Percentiles rank a stretch among this genome's conserved stretches.
These are phyloP conservation scores for Theocolax elegans DNA, from an alignment of 1,140 invertebrate species.

Conservation along the genomic window DNA sequence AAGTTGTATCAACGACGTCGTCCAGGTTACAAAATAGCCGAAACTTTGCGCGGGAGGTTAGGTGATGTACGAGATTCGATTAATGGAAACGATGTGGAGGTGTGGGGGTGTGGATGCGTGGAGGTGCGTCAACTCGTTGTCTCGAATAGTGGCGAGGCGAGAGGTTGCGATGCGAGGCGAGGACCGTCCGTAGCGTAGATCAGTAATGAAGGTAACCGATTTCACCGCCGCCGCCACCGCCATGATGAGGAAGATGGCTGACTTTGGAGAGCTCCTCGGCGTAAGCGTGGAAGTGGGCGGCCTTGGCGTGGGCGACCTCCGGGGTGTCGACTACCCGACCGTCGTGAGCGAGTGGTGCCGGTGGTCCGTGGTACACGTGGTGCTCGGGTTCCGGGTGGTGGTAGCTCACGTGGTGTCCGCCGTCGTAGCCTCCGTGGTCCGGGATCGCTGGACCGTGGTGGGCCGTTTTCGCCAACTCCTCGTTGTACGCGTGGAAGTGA, in stretches of 20 bases:
- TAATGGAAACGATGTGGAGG: too few relatives aligned
- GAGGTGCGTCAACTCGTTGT: neutral
- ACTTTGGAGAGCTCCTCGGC: conserved; percentile 62
- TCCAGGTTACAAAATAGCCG: too few relatives aligned
- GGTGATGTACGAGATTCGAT: too few relatives aligned
- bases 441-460: conserved; percentile 39
- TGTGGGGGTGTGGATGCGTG: neutral
- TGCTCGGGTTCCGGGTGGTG: conserved; percentile 39
- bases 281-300: conserved; percentile 69
- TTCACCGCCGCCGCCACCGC: too few relatives aligned
- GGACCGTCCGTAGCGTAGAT: too few relatives aligned
- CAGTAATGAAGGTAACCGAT: conserved; percentile 32
- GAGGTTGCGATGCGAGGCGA: too few relatives aligned
- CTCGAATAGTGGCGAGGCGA: neutral
- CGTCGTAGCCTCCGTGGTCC: conserved; percentile 1
- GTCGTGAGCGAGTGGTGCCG: conserved; percentile 57
- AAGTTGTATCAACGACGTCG: too few relatives aligned
- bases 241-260: conserved; percentile 42
- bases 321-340: conserved; percentile 68
- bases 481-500: conserved; percentile 70
- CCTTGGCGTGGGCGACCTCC: conserved; percentile 72
- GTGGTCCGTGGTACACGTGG: conserved; percentile 54
- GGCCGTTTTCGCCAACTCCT: conserved; percentile 54
- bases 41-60: too few relatives aligned
- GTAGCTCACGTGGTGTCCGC: conserved; percentile 29